Percentiles rank a stretch among this genome's conserved stretches.
phyloP scores from a whole-genome alignment of 2,797 vertebrate species.

The Gymnocypris eckloni region DNA sequence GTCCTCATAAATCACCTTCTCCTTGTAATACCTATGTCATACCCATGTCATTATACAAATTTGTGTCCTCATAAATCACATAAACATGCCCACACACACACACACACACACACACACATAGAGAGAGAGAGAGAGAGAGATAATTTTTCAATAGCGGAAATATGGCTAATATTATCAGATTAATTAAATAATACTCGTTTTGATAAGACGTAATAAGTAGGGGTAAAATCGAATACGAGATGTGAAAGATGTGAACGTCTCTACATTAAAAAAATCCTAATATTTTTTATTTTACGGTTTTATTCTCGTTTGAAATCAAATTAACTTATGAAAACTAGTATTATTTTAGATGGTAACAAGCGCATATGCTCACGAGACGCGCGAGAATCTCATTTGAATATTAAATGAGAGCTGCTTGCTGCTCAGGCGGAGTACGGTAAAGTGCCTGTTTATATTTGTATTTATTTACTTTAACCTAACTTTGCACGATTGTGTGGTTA shows the following conservation, averaged over 20 bases:
- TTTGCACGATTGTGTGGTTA: background rate
- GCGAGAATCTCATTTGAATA: background rate
- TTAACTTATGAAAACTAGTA: too few relatives aligned
- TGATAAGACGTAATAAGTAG: background rate
- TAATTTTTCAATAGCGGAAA: too few relatives aligned
- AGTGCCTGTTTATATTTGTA: background rate
- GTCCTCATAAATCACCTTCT: too few relatives aligned
- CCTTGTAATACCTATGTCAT: too few relatives aligned
- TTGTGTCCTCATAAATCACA: too few relatives aligned
- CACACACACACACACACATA: too few relatives aligned
- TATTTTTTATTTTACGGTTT: background rate
- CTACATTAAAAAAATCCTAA: too few relatives aligned
- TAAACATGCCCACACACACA: too few relatives aligned
- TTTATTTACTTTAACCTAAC: background rate
- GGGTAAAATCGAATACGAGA: background rate
- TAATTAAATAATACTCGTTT: background rate
- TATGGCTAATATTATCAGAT: background rate
- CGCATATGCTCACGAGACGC: accelerated
- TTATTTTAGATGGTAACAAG: background rate
- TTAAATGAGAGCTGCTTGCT: too few relatives aligned
- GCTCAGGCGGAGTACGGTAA: background rate
- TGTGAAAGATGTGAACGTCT: background rate
- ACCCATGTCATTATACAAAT: too few relatives aligned
- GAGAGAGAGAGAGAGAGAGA: too few relatives aligned
- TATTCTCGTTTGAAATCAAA: background rate